phyloP scores from a whole-genome alignment of 2,797 vertebrate genomes.

The Acipenser ruthenus region DNA sequence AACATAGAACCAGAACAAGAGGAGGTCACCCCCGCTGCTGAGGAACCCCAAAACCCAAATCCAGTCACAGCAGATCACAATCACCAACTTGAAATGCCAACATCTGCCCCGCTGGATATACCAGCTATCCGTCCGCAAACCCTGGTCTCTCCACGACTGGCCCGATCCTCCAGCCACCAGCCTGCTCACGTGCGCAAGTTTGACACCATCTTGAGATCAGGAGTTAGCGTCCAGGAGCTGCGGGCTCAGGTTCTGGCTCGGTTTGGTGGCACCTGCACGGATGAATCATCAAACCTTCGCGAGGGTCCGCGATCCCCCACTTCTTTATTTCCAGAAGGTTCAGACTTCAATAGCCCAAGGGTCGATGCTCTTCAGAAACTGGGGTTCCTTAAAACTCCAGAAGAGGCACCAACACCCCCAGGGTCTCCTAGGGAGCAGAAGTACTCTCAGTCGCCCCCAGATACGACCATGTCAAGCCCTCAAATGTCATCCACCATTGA shows the following conservation, averaged over 20 bases:
- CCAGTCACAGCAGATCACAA: too few species aligned
- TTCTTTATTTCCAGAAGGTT: not conserved
- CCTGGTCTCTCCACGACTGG: not conserved
- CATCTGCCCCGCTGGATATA: too few species aligned
- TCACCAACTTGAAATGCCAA: too few species aligned
- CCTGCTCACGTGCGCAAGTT: conserved; percentile 26
- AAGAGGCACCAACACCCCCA: not conserved
- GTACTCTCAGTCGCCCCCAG: not conserved
- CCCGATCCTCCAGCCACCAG: conserved; percentile 8
- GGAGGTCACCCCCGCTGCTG: too few species aligned
- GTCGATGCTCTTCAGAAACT: conserved; percentile 30
- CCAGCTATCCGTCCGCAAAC: too few species aligned
- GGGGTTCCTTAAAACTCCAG: conserved; percentile 21
- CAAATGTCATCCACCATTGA: not conserved
- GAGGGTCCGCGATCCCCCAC: conserved; percentile 10
- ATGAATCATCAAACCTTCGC: conserved; percentile 12
- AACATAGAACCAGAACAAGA: too few species aligned
- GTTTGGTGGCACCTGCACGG: conserved; percentile 9
- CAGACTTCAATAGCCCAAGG: conserved; percentile 16
- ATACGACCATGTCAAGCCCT: not conserved
- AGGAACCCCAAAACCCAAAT: too few species aligned
- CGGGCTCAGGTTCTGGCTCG: conserved; percentile 26
- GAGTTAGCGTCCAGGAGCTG: conserved; percentile 32
- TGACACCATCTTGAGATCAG: conserved; percentile 30
- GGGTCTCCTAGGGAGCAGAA: not conserved